phyloP scores from a whole-genome alignment of 2,888 invertebrate genomes.

The Stenichneumon culpator region DNA sequence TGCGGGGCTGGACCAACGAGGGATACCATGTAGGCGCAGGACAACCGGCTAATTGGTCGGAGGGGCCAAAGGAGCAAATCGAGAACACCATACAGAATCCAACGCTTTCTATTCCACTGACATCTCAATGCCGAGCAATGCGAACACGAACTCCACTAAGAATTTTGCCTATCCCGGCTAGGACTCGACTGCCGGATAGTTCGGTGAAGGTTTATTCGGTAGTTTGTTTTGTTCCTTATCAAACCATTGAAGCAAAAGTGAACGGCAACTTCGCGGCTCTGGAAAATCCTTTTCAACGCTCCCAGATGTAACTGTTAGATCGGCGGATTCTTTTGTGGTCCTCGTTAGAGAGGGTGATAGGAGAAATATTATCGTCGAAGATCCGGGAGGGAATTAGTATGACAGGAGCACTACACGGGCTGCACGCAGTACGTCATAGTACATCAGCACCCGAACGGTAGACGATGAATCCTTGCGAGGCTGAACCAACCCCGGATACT shows the following conservation, averaged over 20 bases:
- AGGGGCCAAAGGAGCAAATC: conserved; percentile 54
- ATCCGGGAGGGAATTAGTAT: too few relatives aligned
- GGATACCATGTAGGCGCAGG: neutral
- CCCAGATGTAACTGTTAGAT: conserved; percentile 40
- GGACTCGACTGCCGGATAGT: conserved; percentile 45
- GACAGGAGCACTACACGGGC: too few relatives aligned
- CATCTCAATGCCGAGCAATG: conserved; percentile 57
- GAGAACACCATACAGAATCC: conserved; percentile 29
- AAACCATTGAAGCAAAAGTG: conserved; percentile 58
- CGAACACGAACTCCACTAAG: conserved; percentile 55
- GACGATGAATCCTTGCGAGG: neutral
- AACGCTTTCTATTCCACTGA: conserved; percentile 67
- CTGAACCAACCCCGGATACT: too few relatives aligned
- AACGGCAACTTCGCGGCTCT: neutral
- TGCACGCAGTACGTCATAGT: too few relatives aligned
- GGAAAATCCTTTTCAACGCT: neutral
- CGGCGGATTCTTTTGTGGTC: neutral
- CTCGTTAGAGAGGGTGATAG: neutral
- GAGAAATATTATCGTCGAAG: conserved; percentile 1
- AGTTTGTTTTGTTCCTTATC: conserved; percentile 29
- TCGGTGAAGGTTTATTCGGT: neutral
- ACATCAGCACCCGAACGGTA: too few relatives aligned
- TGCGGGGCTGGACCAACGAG: neutral
- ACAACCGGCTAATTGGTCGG: conserved; percentile 64
- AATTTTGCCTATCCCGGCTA: conserved; percentile 59